These are phyloP conservation scores for Xenops minutus DNA, from an alignment of 2,797 vertebrate genomes.

Conservation along the genomic window DNA sequence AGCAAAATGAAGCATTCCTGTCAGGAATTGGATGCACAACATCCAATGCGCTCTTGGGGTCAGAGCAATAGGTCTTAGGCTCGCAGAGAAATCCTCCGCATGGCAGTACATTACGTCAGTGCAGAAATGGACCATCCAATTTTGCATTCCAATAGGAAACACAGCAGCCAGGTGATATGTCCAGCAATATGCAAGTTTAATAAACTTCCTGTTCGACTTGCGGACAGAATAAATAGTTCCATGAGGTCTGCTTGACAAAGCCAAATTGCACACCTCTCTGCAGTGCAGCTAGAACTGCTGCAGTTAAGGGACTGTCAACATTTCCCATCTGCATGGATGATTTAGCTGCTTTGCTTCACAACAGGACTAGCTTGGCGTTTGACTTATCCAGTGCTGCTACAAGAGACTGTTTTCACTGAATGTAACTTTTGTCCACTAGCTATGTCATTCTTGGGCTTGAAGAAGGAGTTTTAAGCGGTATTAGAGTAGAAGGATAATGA, in stretches of 20 bases:
- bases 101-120: slow-evolving; percentile 49
- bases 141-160: background rate
- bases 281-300: background rate
- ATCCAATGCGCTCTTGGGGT: slow-evolving; percentile 27
- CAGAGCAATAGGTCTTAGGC: slow-evolving; percentile 30
- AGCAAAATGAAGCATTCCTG: slow-evolving; percentile 62
- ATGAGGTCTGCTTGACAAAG: slow-evolving; percentile 8
- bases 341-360: slow-evolving; percentile 31
- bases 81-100: slow-evolving; percentile 8
- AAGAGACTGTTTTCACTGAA: background rate
- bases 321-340: slow-evolving; percentile 7
- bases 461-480: background rate
- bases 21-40: slow-evolving; percentile 43
- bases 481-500: background rate
- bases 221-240: slow-evolving; percentile 48
- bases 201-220: slow-evolving; percentile 21
- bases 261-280: slow-evolving; percentile 36
- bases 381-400: background rate
- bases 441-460: slow-evolving; percentile 10
- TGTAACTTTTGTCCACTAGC: background rate
- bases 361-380: background rate
- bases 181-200: slow-evolving; percentile 21
- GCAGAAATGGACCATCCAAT: background rate
- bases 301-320: slow-evolving; percentile 3
- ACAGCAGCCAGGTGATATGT: slow-evolving; percentile 52